phyloP scores from a whole-genome alignment of 2,113 vertebrate genomes.

The Carassius gibelio region DNA sequence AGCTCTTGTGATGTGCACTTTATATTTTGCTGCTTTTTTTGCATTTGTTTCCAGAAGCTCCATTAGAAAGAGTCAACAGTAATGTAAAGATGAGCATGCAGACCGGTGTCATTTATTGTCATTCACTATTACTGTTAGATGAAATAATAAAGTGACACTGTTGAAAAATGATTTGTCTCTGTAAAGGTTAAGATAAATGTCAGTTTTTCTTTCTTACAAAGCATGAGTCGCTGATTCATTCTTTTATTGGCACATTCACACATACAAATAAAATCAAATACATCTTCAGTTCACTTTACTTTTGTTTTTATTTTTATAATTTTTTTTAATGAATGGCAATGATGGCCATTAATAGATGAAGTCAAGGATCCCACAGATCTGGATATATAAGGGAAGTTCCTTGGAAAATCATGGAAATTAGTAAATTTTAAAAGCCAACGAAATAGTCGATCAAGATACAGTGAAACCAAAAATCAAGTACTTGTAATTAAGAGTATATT shows the following conservation, averaged over 20 bases:
- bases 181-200: neutral
- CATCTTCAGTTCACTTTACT: too few relatives aligned
- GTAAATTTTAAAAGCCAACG: too few relatives aligned
- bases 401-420: too few relatives aligned
- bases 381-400: neutral
- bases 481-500: too few relatives aligned
- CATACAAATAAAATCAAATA: neutral
- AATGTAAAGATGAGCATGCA: conserved; percentile 45
- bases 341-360: neutral
- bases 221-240: neutral
- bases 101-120: conserved; percentile 19
- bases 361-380: neutral
- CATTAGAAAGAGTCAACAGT: neutral
- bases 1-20: conserved; percentile 44
- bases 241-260: neutral
- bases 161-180: neutral
- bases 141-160: conserved; percentile 37
- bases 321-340: neutral
- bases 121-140: conserved; percentile 16
- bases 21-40: conserved; percentile 50
- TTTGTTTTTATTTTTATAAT: too few relatives aligned
- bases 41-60: neutral
- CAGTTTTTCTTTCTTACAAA: neutral
- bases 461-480: too few relatives aligned
- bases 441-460: too few relatives aligned